A percentile compares a stretch with the other conserved stretches of the same genome.
Conservation (phyloP, 2,797 vertebrate species). For the Melopsittacus undulatus region DNA sequence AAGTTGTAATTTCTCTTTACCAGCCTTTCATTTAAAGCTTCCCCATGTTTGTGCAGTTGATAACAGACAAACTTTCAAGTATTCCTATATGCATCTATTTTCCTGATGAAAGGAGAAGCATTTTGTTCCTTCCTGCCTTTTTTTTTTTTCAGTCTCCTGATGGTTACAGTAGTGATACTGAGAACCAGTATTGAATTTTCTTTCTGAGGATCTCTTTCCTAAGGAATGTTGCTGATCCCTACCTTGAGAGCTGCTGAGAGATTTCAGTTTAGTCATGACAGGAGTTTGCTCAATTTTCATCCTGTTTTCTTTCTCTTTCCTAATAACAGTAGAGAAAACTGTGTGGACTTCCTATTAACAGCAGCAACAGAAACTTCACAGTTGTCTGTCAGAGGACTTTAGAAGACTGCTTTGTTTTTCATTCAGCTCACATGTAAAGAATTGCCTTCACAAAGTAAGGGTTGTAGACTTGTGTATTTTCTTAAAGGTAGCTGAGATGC, state of each 20-base stretch:
- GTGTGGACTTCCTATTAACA: background rate
- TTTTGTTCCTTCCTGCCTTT: background rate
- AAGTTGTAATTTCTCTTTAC: background rate
- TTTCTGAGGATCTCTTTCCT: background rate
- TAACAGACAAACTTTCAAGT: background rate
- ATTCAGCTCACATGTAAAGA: background rate
- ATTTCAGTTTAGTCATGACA: background rate
- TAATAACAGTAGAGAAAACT: background rate
- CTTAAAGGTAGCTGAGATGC: background rate
- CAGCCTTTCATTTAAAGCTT: background rate
- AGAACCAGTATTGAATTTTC: background rate
- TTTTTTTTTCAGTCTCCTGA: background rate
- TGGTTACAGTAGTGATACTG: background rate
- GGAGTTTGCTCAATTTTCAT: constrained; percentile 33
- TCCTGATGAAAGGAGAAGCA: background rate
- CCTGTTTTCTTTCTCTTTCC: constrained; percentile 17
- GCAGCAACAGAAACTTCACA: background rate
- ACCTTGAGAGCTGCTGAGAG: background rate
- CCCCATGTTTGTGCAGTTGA: background rate
- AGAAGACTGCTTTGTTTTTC: background rate
- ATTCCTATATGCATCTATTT: background rate
- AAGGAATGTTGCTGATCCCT: background rate
- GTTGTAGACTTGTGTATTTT: background rate
- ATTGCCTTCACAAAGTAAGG: background rate
- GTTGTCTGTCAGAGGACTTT: background rate